Percentiles rank a stretch among this genome's conserved stretches.
phyloP scores from a whole-genome alignment of 2,888 invertebrate genomes.

The Ophion costatus region DNA sequence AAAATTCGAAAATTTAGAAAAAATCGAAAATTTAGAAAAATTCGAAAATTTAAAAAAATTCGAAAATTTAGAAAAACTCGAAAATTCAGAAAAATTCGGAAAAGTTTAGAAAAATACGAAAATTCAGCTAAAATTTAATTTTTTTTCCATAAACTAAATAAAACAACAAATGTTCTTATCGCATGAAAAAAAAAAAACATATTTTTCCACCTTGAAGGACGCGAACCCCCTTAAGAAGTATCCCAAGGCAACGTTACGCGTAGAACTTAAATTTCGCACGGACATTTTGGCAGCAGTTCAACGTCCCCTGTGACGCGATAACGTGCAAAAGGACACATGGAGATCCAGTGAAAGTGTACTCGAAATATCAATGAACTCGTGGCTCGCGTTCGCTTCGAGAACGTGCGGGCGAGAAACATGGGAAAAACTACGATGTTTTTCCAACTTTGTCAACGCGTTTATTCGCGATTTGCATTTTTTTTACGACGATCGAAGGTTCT shows the following conservation, averaged over 20 bases:
- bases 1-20: no score
- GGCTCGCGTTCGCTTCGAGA: conserved; percentile 19
- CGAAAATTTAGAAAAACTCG: no score
- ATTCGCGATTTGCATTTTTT: conserved; percentile 13
- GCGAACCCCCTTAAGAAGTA: not conserved
- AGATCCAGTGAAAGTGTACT: conserved; percentile 57
- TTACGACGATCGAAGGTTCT: not conserved
- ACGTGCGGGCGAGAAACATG: conserved; percentile 19
- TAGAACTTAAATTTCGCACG: not conserved
- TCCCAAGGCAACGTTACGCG: not conserved
- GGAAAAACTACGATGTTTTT: conserved; percentile 20
- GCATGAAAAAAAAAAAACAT: not conserved
- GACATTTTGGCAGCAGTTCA: not conserved
- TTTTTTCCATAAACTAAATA: no score
- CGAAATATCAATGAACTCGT: conserved; percentile 62
- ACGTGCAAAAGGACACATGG: conserved; percentile 35
- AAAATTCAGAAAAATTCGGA: no score
- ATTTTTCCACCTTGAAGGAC: not conserved
- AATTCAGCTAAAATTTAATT: no score
- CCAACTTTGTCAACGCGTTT: not conserved
- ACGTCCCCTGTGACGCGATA: not conserved
- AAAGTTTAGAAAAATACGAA: no score
- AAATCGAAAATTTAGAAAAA: no score
- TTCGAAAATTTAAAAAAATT: no score
- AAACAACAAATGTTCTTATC: no score